A percentile compares a stretch with the other conserved stretches of the same genome.
phyloP scores from a whole-genome alignment of 2,888 invertebrate genomes.

The Pyrochroa serraticornis region DNA sequence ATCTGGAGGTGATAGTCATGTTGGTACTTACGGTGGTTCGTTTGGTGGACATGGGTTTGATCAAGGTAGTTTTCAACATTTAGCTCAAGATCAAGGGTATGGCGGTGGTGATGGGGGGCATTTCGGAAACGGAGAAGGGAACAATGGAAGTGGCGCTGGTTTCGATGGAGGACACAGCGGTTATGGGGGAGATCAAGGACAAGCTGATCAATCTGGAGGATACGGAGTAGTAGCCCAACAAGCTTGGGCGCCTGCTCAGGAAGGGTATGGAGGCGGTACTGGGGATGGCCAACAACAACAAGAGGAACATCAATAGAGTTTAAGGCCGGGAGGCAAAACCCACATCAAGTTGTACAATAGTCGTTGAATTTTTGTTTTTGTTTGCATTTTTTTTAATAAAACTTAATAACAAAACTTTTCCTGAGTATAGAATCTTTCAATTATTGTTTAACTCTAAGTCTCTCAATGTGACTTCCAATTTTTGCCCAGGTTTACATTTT shows the following conservation, averaged over 20 bases:
- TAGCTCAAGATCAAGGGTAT: conserved; percentile 8
- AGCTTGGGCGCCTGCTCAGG: conserved; percentile 32
- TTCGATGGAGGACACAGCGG: conserved; percentile 17
- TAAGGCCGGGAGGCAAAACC: no score
- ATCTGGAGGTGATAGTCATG: conserved; percentile 25
- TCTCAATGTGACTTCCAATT: no score
- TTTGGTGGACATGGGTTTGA: conserved; percentile 1
- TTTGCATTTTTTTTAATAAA: no score
- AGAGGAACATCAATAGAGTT: conserved; percentile 19
- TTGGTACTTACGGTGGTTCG: conserved; percentile 3
- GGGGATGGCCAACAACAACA: conserved; percentile 18
- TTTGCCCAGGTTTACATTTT: no score
- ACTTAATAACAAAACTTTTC: no score
- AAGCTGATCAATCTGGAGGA: conserved; percentile 21
- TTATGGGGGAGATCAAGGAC: conserved; percentile 16
- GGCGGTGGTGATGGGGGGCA: conserved; percentile 15
- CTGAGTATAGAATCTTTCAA: background rate
- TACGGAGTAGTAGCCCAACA: conserved; percentile 17
- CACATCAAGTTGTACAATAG: no score
- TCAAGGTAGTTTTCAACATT: background rate
- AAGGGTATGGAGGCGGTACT: conserved; percentile 11
- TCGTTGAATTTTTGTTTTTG: no score
- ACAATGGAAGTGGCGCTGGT: background rate
- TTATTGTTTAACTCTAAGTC: no score
- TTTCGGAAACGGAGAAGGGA: conserved; percentile 3